Evolutionary conservation across 2,888 invertebrate species (phyloP), one percentile per base, ranked within the genome.

Genomic region (Eupelmus urozonus): DNA sequence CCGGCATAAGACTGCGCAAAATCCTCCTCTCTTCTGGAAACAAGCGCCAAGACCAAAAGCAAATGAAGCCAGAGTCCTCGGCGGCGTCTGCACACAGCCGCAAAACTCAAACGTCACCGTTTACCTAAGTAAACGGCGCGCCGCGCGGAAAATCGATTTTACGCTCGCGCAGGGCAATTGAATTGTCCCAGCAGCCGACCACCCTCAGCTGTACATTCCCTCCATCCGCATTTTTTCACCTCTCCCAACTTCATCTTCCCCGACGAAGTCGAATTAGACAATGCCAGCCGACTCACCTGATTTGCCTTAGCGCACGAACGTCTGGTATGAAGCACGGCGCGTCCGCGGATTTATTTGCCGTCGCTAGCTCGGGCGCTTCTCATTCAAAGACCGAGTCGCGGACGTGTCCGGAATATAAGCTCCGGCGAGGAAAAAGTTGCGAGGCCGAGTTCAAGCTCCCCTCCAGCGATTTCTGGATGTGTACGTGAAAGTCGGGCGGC

Each of bases 71-170:
- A 34, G 9, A 34, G 34, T 34, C n/a, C n/a, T n/a, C n/a, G n/a
- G n/a, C n/a, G n/a, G n/a, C n/a, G n/a, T n/a, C n/a, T n/a, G n/a
- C 34, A 62, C n/a, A 34, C 25, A 49, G 0, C 9, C 60, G 27
- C 27, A 74, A 66, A 66, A 66, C 49, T 34, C 27, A 49, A 57
- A 67, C 60, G 59, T 66, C 59, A 67, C 66, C 59, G 45, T 27
- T 74, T 59, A 67, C 45, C 74, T 66, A 74, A 74, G 66, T 27
- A 74, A 74, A 65, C 49, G 49, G n/a, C n/a, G n/a, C n/a, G n/a
- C 20, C 42, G 7, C 51, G 49, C 34, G 25, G 11, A 18, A 25
- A 73, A 67, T 74, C 59, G 51, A 74, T 74, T 74, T 74, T 74
- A 45, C 59, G 57, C 57, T 49, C 63, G 25, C 13, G 42, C 18